Conservation (phyloP, 2,888 invertebrate species). For the Plagodis dolabraria region DNA sequence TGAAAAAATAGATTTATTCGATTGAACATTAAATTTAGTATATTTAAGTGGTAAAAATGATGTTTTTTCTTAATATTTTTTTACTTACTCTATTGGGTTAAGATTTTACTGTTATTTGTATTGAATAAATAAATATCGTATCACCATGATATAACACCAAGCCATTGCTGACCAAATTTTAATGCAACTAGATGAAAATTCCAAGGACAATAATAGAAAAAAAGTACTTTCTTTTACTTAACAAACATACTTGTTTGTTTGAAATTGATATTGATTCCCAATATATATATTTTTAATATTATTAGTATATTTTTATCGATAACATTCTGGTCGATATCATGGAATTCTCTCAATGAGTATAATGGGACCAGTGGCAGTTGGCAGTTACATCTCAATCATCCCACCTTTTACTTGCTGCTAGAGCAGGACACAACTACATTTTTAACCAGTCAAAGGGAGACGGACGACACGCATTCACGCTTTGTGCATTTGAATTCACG, state of each 20-base stretch:
- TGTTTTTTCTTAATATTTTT: no score
- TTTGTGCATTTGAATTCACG: conserved; percentile 66
- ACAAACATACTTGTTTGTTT: no score
- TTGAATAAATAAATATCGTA: no score
- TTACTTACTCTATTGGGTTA: no score
- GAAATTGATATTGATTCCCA: no score
- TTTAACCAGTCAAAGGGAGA: conserved; percentile 49
- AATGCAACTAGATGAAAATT: neutral
- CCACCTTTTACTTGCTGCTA: conserved; percentile 76
- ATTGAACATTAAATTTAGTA: no score
- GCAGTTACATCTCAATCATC: conserved; percentile 82
- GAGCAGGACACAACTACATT: conserved; percentile 52
- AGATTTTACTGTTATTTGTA: no score
- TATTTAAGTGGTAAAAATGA: no score
- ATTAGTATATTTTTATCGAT: conserved; percentile 32
- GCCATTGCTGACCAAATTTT: neutral
- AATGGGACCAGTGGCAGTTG: conserved; percentile 84
- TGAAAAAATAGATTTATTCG: no score
- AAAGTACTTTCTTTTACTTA: no score
- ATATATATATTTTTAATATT: neutral
- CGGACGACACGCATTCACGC: conserved; percentile 63
- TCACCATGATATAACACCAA: neutral
- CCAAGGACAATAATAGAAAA: neutral
- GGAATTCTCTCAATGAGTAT: conserved; percentile 76
- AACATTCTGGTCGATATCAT: conserved; percentile 27